Base-by-base conservation (phyloP, 2,113 vertebrate genomes). In the Microcebus tavaratra region DNA sequence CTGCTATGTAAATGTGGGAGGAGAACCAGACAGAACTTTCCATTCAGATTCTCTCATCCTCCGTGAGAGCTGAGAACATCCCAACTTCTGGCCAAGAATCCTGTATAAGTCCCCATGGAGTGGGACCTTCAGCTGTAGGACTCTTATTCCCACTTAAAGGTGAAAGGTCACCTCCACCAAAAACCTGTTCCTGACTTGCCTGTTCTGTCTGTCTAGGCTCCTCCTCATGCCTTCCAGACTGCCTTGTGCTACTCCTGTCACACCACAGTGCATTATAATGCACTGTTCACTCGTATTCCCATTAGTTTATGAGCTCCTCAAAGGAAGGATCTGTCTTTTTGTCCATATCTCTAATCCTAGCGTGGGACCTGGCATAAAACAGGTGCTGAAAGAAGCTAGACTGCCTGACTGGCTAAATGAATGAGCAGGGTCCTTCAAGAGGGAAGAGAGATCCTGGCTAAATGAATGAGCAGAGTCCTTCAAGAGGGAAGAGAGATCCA, bases 21-120 rank as follows among this genome's bases (percentile, higher is more conserved):
- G 65, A 75, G 34, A 90, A 55, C 48, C 27, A 91, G 73, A 80
- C 9, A 73, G 75, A 27, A 42, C 36, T 39, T 61, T 10, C 59
- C 29, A n/a, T 80, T 87, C 85, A 94, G 25, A 68, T 61, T 68
- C 75, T 84, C 55, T 73, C 42, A 90, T 57, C 67, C 79, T 96
- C 45, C 25, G 18, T 6, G 20, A 95, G 18, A 89, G 11, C 14
- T 53, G 50, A 97, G 67, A 61, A 15, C 48, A 65, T 34, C 70
- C 31, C 83, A 82, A 31, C 25, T 92, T 95, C 70, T 76, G 84
- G 48, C 36, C 14, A 63, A 93, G 75, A 93, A 48, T 94, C 59
- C 63, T 79, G 23, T n/a, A 7, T 85, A 89, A 57, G 17, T 88
- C n/a, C 36, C 61, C 34, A 15, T 10, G 55, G 45, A 73, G n/a